Base-by-base conservation (phyloP, 2,113 vertebrate genomes). In the Malurus elegans region DNA sequence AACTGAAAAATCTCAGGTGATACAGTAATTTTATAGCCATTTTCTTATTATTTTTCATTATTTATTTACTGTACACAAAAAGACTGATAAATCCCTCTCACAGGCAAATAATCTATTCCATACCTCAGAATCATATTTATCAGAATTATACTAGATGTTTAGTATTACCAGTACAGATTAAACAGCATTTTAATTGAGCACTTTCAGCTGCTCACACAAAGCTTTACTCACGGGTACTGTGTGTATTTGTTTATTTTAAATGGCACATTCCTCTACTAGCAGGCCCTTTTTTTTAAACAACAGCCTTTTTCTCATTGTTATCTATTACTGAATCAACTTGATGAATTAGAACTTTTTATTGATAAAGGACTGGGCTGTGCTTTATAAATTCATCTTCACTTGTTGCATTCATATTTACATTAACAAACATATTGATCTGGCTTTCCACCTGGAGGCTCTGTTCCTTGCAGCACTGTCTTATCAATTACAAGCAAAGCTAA, bases 11-110 rank as follows among this genome's bases (percentile, higher is more conserved):
- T 16, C 69, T 72, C 19, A n/a, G 24, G 18, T 89, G 84, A 94
- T 87, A 79, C 47, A 62, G 34, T 70, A 70, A 72, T 70, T 65
- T 34, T 56, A 2, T 54, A 93, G 57, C 44, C 95, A 96, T 97
- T 97, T 92, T 79, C 84, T 88, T 66, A 93, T 45, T 95, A 90
- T 67, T 76, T 96, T 82, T 70, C 47, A 93, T 94, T 95, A 73
- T 86, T 94, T 95, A 89, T 83, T 86, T 93, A 95, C 50, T 51
- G 17, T 58, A 87, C 95, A 84, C 24, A 96, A 64, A 95, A 85
- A 72, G 79, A 44, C 50, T 19, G 40, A 79, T 62, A 91, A 96
- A 94, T 88, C 72, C 60, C 44, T 87, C 90, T 79, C 15, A 17
- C 14, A 45, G n/a, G 73, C 36, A 93, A 97, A 92, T 44, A 88